phyloP scores from a whole-genome alignment of 2,113 vertebrate species.

The Pedionomus torquatus region DNA sequence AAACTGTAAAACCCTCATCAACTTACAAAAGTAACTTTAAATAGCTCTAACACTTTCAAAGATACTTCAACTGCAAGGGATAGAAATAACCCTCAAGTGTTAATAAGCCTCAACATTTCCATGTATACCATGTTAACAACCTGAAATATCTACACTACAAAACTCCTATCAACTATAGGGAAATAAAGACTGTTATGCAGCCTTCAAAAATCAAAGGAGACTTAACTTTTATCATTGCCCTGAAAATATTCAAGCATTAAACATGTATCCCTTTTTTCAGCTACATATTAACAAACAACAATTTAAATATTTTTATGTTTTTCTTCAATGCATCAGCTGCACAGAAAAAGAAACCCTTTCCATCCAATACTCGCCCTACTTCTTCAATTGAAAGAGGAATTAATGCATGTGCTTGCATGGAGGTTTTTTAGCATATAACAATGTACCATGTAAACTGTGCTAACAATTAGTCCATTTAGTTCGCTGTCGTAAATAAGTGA shows the following conservation, averaged over 20 bases:
- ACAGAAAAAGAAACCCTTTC: background rate
- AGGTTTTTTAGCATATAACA: background rate
- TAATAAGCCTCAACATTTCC: background rate
- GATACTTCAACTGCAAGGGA: background rate
- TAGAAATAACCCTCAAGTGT: background rate
- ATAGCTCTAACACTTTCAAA: background rate
- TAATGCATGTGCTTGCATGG: background rate
- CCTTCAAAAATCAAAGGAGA: background rate
- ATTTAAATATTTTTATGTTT: background rate
- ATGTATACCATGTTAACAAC: background rate
- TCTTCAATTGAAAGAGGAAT: background rate
- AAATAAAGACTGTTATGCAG: background rate
- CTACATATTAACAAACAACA: rapidly evolving
- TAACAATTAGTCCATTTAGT: background rate
- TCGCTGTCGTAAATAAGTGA: background rate
- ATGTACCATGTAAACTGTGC: background rate
- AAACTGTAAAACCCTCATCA: background rate
- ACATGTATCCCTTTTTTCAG: background rate
- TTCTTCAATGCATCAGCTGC: background rate
- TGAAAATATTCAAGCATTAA: background rate
- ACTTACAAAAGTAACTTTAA: background rate
- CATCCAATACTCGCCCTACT: background rate
- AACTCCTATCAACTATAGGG: background rate
- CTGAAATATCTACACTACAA: background rate
- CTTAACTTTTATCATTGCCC: background rate